These are phyloP conservation scores for Hydrolagus affinis DNA, from an alignment of 2,113 vertebrate genomes.

Conservation along the genomic window DNA sequence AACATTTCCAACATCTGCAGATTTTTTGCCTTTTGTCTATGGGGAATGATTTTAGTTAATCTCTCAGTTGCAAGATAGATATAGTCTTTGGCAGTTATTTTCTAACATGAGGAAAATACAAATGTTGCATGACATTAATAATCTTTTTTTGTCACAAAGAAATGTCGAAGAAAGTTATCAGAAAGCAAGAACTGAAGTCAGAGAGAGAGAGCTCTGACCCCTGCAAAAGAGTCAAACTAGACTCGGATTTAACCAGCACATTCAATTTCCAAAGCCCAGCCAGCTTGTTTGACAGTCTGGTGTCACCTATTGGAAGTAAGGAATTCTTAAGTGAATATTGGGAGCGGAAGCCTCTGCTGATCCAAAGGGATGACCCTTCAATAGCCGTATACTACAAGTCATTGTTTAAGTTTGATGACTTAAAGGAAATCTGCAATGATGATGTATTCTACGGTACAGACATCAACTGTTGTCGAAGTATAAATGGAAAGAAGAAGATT, in stretches of 20 bases:
- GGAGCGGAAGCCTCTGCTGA: slow-evolving; percentile 76
- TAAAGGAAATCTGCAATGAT: slow-evolving; percentile 57
- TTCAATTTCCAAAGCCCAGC: slow-evolving; percentile 60
- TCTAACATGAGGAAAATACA: neutral
- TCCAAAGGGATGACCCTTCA: slow-evolving; percentile 58
- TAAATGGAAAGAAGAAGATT: slow-evolving; percentile 67
- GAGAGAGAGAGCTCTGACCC: slow-evolving; percentile 36
- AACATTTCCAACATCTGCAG: neutral
- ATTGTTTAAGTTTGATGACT: slow-evolving; percentile 68
- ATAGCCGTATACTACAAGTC: slow-evolving; percentile 59
- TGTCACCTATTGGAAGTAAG: slow-evolving; percentile 62
- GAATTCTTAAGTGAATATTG: slow-evolving; percentile 74
- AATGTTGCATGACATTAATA: no score
- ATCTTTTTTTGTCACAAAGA: slow-evolving; percentile 29
- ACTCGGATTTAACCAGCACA: slow-evolving; percentile 11
- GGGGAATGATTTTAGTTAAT: neutral
- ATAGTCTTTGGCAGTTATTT: neutral
- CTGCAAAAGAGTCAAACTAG: slow-evolving; percentile 51
- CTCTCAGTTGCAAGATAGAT: no score
- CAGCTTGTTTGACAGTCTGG: slow-evolving; percentile 69
- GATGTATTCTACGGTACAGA: slow-evolving; percentile 65
- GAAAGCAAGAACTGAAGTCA: slow-evolving; percentile 21
- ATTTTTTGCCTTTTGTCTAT: slow-evolving; percentile 6
- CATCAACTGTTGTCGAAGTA: slow-evolving; percentile 67
- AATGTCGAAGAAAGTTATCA: slow-evolving; percentile 66